Base-by-base conservation (phyloP, 35 echinoderm and acorn worm species). In the Heliocidaris erythrogramma region DNA sequence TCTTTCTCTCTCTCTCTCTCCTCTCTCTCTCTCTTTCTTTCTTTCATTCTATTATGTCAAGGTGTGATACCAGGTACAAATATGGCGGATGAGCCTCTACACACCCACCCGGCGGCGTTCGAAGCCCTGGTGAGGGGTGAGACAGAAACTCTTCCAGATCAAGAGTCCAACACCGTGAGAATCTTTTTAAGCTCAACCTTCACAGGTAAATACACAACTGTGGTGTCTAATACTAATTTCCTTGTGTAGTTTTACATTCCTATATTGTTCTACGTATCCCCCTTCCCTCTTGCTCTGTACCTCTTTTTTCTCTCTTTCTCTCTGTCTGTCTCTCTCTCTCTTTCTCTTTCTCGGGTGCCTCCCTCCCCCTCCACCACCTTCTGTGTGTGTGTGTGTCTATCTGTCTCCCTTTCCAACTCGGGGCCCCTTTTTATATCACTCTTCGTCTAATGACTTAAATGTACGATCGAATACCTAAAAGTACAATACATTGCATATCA, bases 171-270 rank as follows among this genome's bases (percentile, higher is more conserved):
- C 86, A 95, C 92, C 42, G 97, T 98, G 18, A 61, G 96, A 14
- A 88, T 98, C 30, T 98, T 98, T 71, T 32, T 98, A 24, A 98
- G 97, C 49, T 98, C 97, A 13, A 98, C 97, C 9, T 98, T 98
- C 88, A 98, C 97, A 86, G 97, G 97, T 98, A 85, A 91, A 30
- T 86, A 11, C 52, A 12, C 52, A 12, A 56, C 52, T 56, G 10
- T 56, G 14, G 35, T 42, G 35, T 42, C 35, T 42, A 42, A 0
- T 56, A 56, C 49, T 52, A 52, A 52, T 13, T 8, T 52, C 12
- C 49, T 52, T 52, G 49, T 52, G 49, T 5, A 52, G 49, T 52
- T 56, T 56, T 12, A 56, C 9, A 56, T 56, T 56, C 14, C 52
- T 56, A 2, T 10, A 14, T 10, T 56, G 10, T 56, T 10, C 14